Conservation (phyloP, 2,797 vertebrate species). For the Falco peregrinus region DNA sequence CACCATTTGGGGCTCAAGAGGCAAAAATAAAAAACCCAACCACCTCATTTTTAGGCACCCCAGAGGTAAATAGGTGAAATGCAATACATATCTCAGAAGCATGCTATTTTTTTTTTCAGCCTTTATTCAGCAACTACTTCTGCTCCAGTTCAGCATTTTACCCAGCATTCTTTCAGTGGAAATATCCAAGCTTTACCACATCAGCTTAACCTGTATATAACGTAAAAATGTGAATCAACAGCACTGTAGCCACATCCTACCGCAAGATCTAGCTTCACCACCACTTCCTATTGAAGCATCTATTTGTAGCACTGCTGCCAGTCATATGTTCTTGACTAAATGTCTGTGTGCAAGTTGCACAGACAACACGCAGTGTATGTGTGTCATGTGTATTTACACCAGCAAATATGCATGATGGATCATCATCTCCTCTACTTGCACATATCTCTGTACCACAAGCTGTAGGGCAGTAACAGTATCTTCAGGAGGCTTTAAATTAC, state of each 20-base stretch:
- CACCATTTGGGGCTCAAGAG: background rate
- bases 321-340: background rate
- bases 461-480: background rate
- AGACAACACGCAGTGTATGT: background rate
- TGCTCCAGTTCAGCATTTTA: slow-evolving; percentile 45
- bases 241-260: slow-evolving; percentile 61
- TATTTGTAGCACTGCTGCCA: background rate
- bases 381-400: background rate
- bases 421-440: background rate
- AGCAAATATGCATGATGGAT: background rate
- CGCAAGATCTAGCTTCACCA: background rate
- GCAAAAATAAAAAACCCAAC: background rate
- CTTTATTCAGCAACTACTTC: slow-evolving; percentile 39
- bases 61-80: background rate
- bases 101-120: background rate
- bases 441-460: background rate
- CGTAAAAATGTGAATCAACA: slow-evolving; percentile 28
- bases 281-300: slow-evolving; percentile 21
- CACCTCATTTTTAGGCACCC: background rate
- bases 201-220: background rate
- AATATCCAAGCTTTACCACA: background rate
- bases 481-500: background rate
- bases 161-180: background rate
- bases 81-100: background rate
- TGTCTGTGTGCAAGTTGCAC: background rate